Base-by-base conservation (phyloP, 2,797 vertebrate genomes). In the Nannoperca obscura region DNA sequence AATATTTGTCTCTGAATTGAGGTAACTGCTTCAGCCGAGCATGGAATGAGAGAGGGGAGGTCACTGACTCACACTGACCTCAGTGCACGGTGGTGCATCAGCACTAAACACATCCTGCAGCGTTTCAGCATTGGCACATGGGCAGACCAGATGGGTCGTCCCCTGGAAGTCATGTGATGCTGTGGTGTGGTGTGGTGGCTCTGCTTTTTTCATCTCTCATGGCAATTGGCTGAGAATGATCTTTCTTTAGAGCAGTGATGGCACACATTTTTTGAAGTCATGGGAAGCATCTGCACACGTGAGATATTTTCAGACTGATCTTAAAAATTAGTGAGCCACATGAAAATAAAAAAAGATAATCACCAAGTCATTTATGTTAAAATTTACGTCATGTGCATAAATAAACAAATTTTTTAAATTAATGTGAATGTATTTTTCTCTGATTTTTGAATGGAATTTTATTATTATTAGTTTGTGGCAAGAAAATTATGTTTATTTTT, bases 141-240 rank as follows among this genome's bases (percentile, higher is more conserved):
- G 5, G 50, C 27, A 46, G 59, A 74, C 27, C 42, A 38, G 65
- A 76, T 77, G 58, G 84, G 65, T 78, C 52, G 2, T 36, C 59
- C 58, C 53, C 60, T 32, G 52, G 2, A 3, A 27, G 86, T 91
- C 91, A 90, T 54, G 81, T 91, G 91, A 91, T 24, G 50, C 79
- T 71, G 86, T 91, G 92, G 88, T 66, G 86, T 91, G 92, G 88
- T 66, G 91, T 64, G 88, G 82, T 88, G 34, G 47, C 38, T 64
- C 24, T 58, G 78, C 24, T 13, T 34, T 50, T 65, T 71, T 83
- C 81, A n/a, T 86, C 73, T 87, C 82, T 74, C 64, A 0, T 68
- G 46, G 78, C 54, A 57, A 93, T 95, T 94, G 92, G 91, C 79
- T 89, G 76, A 83, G 65, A 57, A 40, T n/a, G 66, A 81, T 92